Percentiles rank a stretch among this genome's conserved stretches.
These are phyloP conservation scores for Cyphomyrmex costatus DNA, from an alignment of 1,140 invertebrate genomes.

Conservation along the genomic window DNA sequence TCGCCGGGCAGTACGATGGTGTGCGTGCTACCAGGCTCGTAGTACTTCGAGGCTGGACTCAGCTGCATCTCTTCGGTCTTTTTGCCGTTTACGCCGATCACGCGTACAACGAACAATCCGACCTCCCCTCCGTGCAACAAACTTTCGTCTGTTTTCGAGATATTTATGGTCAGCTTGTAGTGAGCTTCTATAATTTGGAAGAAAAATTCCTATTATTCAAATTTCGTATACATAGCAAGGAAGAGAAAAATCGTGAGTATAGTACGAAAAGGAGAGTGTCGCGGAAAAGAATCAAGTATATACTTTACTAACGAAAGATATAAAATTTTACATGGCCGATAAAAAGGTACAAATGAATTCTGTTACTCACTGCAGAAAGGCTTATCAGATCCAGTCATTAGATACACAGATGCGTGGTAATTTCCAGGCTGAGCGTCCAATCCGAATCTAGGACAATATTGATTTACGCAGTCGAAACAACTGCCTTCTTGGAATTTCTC, in stretches of 20 bases:
- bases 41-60: constrained; percentile 87
- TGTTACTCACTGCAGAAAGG: constrained; percentile 93
- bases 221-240: too few species aligned
- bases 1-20: constrained; percentile 90
- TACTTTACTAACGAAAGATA: too few species aligned
- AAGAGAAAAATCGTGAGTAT: too few species aligned
- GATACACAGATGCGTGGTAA: constrained; percentile 89
- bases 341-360: background rate
- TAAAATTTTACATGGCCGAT: too few species aligned
- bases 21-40: constrained; percentile 91
- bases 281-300: too few species aligned
- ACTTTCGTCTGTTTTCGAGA: constrained; percentile 91
- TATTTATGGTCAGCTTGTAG: constrained; percentile 91
- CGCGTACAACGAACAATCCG: constrained; percentile 90
- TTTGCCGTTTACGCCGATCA: constrained; percentile 89
- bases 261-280: too few species aligned
- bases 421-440: constrained; percentile 88
- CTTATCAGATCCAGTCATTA: constrained; percentile 89
- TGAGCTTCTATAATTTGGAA: constrained; percentile 89
- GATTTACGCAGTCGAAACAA: constrained; percentile 91
- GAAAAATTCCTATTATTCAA: background rate
- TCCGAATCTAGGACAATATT: constrained; percentile 91
- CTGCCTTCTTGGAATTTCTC: constrained; percentile 91
- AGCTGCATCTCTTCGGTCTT: constrained; percentile 89
- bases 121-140: constrained; percentile 92